Percentiles rank a stretch among this genome's conserved stretches.
phyloP scores from a whole-genome alignment of 2,797 vertebrate species.

The Hylomyscus alleni region DNA sequence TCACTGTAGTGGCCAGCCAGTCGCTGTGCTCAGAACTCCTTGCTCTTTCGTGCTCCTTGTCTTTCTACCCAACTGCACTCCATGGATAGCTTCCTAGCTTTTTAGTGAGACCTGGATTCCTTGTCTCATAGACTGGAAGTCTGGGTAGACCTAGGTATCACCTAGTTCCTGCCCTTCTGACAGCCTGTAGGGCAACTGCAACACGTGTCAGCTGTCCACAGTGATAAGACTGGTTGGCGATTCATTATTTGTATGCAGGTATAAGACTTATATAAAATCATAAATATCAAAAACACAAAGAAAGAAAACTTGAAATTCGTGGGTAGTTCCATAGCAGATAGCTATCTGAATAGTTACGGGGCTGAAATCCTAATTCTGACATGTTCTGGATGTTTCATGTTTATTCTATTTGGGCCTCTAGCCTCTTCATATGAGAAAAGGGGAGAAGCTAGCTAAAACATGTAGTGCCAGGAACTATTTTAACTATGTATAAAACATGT shows the following conservation, averaged over 20 bases:
- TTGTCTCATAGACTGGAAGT: neutral
- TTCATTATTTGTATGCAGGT: slow-evolving; percentile 11
- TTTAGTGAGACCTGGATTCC: neutral
- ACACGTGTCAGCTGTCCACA: slow-evolving; percentile 3
- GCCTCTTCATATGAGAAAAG: neutral
- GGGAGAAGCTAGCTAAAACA: neutral
- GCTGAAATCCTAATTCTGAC: slow-evolving; percentile 31
- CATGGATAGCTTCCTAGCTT: neutral
- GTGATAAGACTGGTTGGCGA: neutral
- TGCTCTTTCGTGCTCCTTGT: neutral
- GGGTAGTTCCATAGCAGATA: neutral
- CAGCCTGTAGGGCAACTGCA: neutral
- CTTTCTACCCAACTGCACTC: neutral
- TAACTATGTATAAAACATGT: neutral
- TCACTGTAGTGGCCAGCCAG: neutral
- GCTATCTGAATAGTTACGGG: neutral
- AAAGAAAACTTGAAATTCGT: slow-evolving; percentile 34
- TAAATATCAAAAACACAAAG: neutral
- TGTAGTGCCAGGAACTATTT: neutral
- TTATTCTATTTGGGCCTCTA: neutral
- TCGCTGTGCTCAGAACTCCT: neutral
- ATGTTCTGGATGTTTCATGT: neutral
- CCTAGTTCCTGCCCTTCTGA: neutral
- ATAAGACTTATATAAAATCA: neutral
- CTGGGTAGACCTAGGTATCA: neutral